Conservation (phyloP, 2,113 vertebrate genomes). For the Himantopus leucocephalus region DNA sequence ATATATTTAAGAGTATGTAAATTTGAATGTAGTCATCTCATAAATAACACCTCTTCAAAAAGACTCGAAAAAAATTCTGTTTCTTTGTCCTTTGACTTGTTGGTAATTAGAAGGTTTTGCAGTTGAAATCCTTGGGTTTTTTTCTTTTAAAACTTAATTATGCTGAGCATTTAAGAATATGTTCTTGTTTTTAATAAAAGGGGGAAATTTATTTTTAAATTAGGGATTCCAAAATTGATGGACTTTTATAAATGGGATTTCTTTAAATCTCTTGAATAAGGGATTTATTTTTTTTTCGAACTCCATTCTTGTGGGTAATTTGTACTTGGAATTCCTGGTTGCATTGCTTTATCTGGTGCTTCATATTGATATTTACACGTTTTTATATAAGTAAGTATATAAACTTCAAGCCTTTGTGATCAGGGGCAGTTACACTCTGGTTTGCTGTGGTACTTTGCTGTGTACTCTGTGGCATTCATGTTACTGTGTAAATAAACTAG, state of each 20-base stretch:
- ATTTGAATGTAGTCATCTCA: slow-evolving; percentile 62
- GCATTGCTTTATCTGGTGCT: slow-evolving; percentile 64
- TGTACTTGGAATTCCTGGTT: slow-evolving; percentile 60
- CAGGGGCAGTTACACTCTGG: slow-evolving; percentile 68
- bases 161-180: slow-evolving; percentile 48
- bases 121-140: slow-evolving; percentile 45
- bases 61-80: not conserved
- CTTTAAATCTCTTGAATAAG: slow-evolving; percentile 19
- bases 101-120: slow-evolving; percentile 37
- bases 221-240: not conserved
- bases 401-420: slow-evolving; percentile 54
- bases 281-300: not conserved
- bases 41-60: slow-evolving; percentile 46
- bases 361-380: slow-evolving; percentile 58
- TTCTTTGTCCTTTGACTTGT: slow-evolving; percentile 16
- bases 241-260: slow-evolving; percentile 21
- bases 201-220: slow-evolving; percentile 35
- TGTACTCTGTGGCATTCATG: slow-evolving; percentile 77
- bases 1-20: slow-evolving; percentile 57
- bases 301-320: slow-evolving; percentile 34
- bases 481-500: slow-evolving; percentile 82
- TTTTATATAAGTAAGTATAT: slow-evolving; percentile 62
- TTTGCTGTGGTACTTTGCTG: slow-evolving; percentile 84
- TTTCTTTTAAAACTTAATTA: slow-evolving; percentile 57
- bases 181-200: slow-evolving; percentile 36